Evolutionary conservation across 2,113 vertebrate species (phyloP), one percentile per base, ranked within the genome.

Genomic region (Microtus ochrogaster): DNA sequence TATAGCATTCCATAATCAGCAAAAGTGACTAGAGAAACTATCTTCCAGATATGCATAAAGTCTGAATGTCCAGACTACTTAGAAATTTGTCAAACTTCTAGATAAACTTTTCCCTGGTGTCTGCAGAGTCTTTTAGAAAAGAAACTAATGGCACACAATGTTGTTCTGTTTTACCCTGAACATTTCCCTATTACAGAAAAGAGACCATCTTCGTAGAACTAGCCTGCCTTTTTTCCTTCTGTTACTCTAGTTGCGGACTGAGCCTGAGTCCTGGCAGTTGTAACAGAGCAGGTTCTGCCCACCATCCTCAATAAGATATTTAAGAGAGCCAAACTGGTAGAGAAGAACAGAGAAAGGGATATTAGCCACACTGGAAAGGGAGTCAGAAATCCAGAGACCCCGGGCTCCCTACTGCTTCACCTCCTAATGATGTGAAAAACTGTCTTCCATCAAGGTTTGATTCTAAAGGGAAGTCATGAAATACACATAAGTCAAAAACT

Each of bases 61-160:
- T 91, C 58, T 95, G 49, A 1, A 79, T 81, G 28, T 90, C 88
- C 65, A 91, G 82, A 92, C 91, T 7, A 30, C 85, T 73, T 66
- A 58, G 58, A 89, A 81, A 72, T 86, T 52, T 41, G 28, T 21
- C 7, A 47, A 91, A 39, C 33, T 55, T 91, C 55, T 78, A 70
- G 41, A 12, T 28, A 86, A 49, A 11, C 39, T 89, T 93, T 91
- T 41, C 12, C 24, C 36, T 84, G n/a, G 22, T 83, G 83, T 96
- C 41, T 91, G n/a, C 91, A 85, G 14, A 93, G 19, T 3, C 41
- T 79, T 95, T 93, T 65, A 89, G 66, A 66, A 41, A 89, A 10
- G 3, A 41, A 44, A 44, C 70, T 14, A 81, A 88, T n/a, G 39
- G 55, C 39, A 28, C 52, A 70, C 9, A 49, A 3, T 61, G 9